phyloP scores from a whole-genome alignment of 2,888 invertebrate genomes.

The Phengaris alcon region DNA sequence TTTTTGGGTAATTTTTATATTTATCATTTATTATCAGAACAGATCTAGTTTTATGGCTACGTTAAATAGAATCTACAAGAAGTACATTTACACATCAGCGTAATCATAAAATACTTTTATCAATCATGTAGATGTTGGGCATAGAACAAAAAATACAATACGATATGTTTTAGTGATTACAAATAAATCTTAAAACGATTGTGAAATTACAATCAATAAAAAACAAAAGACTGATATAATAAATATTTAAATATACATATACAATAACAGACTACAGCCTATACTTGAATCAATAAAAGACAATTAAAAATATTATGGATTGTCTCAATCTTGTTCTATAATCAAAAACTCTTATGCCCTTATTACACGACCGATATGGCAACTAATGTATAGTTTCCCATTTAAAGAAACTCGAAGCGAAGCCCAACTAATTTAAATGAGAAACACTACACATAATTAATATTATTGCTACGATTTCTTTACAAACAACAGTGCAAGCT shows the following conservation, averaged over 20 bases:
- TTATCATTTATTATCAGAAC: constrained; percentile 60
- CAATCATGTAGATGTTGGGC: constrained; percentile 32
- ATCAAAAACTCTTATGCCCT: constrained; percentile 31
- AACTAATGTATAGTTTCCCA: constrained; percentile 27
- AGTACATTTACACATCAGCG: constrained; percentile 43
- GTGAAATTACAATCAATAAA: no score
- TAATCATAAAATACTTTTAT: constrained; percentile 26
- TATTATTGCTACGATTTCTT: constrained; percentile 58
- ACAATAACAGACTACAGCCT: no score
- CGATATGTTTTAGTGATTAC: constrained; percentile 8
- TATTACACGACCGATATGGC: constrained; percentile 53
- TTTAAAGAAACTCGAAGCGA: constrained; percentile 21
- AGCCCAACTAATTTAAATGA: constrained; percentile 24
- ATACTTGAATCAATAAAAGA: no score
- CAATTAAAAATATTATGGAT: not conserved
- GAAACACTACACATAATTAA: constrained; percentile 32
- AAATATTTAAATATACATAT: not conserved
- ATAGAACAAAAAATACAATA: constrained; percentile 22
- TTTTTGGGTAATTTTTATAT: constrained; percentile 48
- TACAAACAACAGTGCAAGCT: constrained; percentile 69
- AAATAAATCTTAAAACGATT: not conserved
- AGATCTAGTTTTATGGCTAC: constrained; percentile 42
- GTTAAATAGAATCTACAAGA: constrained; percentile 37
- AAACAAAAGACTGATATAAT: not conserved
- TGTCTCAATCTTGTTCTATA: constrained; percentile 19